Evolutionary conservation across 2,888 invertebrate species (phyloP), one percentile per base, ranked within the genome.

Genomic region (Junonia oenone): DNA sequence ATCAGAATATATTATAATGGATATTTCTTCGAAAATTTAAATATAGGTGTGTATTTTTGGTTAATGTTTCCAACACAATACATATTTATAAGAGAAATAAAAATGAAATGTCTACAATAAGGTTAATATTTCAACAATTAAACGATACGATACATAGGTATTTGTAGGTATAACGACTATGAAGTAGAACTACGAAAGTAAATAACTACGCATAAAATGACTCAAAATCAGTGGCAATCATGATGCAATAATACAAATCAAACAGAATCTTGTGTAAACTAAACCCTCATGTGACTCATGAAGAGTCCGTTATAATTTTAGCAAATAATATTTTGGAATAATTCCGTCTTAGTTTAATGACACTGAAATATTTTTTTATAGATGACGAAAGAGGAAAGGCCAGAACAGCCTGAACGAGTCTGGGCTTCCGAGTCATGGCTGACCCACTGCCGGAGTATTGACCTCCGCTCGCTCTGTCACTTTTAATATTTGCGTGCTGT

Each of bases 361-460:
- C 8, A 43, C 26, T 43, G 26, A 26, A 43, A 43, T 43, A 43
- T 43, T 26, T n/a, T 43, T 43, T 22, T 43, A 43, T 19, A 22
- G 19, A 33, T 56, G 51, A 50, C 33, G 35, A 52, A 55, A 57
- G 53, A 61, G 53, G 58, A 59, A 57, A 51, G 47, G 45, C 58
- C 56, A 48, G 53, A 53, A 45, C 59, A 64, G 61, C 61, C 58
- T 60, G 53, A 56, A 66, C 59, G 55, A 56, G 59, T 65, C 66
- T 59, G 62, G 63, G 66, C 65, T 65, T 64, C 65, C 63, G 61
- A 58, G 46, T 72, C 72, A 72, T 71, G 68, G 71, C 71, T 83
- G 85, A 84, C 83, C 84, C 71, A 85, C 83, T 85, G 75, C 63
- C 76, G 63, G 86, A 77, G 74, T 83, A 64, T 71, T 72, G 71